Base-by-base conservation (phyloP, 2,113 vertebrate species). In the Clarias macrocephalus region DNA sequence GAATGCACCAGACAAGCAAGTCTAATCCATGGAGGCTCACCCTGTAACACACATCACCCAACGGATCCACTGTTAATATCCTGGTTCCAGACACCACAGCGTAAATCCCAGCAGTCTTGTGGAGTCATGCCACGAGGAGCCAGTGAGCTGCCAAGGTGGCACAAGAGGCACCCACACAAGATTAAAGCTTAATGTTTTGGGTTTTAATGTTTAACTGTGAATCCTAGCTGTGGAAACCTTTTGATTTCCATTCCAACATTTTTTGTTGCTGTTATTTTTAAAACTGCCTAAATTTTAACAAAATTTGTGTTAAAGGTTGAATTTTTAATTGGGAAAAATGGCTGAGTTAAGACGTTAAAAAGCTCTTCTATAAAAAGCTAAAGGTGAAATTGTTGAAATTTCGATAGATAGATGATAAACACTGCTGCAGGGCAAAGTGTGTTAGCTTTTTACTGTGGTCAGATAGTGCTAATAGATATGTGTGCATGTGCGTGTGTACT, bases 361-460 rank as follows among this genome's bases (percentile, higher is more conserved):
- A 12, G 3, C 30, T 75, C 25, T 11, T 52, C 8, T 7, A 65
- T 23, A 6, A 28, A 57, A 72, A 72, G 48, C 42, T 30, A 57
- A 84, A 59, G 56, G 56, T n/a, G 13, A 84, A 60, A 59, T 15
- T 23, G 18, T 42, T 10, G 33, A 25, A 54, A 30, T 28, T 66
- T 9, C 48, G 48, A 48, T 48, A 48, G 48, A 48, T 48, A 7
- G 48, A 48, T 86, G 62, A 73, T 73, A 75, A 48, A 75, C 1
- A 23, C 85, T 25, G 86, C 70, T 63, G 59, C 57, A 54, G 72
- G 73, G 28, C 72, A 87, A 87, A 87, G 86, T 79, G 81, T 83
- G 81, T 66, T 83, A 77, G 70, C 70, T 82, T 82, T 48, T 57
- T 57, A 76, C 59, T 76, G 23, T 62, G 65, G 59, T 87, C 57